Percentiles rank a stretch among this genome's conserved stretches.
Conservation (phyloP, 2,888 invertebrate species). For the Pseudococcus jackbeardsleyi region DNA sequence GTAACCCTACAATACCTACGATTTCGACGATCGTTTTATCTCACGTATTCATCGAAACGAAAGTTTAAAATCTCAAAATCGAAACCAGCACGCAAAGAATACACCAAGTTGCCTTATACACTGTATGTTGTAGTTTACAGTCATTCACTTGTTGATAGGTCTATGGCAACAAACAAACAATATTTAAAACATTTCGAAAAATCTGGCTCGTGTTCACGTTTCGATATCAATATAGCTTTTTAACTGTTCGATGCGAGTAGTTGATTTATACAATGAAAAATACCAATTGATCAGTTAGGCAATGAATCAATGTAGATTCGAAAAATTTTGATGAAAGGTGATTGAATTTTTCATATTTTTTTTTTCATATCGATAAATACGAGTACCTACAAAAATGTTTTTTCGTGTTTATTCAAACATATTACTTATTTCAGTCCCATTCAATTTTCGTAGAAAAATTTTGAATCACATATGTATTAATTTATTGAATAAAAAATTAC, state of each 20-base stretch:
- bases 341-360: not conserved
- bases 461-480: too few relatives aligned
- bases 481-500: too few relatives aligned
- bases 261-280: conserved; percentile 34
- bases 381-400: too few relatives aligned
- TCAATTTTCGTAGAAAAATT: too few relatives aligned
- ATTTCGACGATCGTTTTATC: not conserved
- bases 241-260: conserved; percentile 15
- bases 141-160: conserved; percentile 34
- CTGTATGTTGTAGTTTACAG: conserved; percentile 20
- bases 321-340: not conserved
- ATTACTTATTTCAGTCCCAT: too few relatives aligned
- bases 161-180: conserved; percentile 40
- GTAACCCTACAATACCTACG: not conserved
- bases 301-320: not conserved
- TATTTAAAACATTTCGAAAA: conserved; percentile 47
- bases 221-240: conserved; percentile 30
- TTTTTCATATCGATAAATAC: too few relatives aligned
- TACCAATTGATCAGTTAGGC: not conserved
- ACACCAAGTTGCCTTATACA: not conserved
- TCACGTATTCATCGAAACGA: not conserved
- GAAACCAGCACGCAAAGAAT: not conserved
- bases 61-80: not conserved
- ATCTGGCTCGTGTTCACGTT: conserved; percentile 38
- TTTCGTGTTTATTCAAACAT: too few relatives aligned